Evolutionary conservation across 2,113 vertebrate genomes (phyloP).

Genomic region (Macrotis lagotis): DNA sequence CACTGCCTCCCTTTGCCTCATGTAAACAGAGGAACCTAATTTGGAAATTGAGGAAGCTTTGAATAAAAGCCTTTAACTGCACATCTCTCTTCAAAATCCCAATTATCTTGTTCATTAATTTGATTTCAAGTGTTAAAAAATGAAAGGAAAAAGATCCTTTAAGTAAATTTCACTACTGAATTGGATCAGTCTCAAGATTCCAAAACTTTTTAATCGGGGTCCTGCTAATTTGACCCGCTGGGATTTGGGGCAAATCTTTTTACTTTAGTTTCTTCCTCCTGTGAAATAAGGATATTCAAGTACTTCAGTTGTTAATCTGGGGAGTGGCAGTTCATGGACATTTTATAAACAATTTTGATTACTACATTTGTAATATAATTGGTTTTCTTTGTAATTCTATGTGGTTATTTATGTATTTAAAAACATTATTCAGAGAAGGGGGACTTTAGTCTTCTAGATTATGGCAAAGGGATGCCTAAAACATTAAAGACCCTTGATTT

Average conservation of each 20-base stretch:
- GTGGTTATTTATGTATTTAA: not conserved
- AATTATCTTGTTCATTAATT: not conserved
- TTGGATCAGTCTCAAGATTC: not conserved
- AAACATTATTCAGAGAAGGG: not conserved
- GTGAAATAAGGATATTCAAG: not conserved
- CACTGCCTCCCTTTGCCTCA: not conserved
- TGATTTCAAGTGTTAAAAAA: slow-evolving; percentile 1
- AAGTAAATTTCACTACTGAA: not conserved
- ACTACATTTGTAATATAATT: not conserved
- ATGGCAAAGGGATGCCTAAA: not conserved
- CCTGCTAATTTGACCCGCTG: not conserved
- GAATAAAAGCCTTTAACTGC: not conserved
- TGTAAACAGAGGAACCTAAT: slow-evolving; percentile 6
- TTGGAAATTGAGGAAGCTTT: slow-evolving; percentile 5
- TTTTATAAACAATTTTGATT: no score
- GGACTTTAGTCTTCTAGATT: not conserved
- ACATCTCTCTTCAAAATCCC: slow-evolving; percentile 23
- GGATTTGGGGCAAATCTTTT: not conserved
- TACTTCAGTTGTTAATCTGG: not conserved
- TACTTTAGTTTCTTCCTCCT: not conserved
- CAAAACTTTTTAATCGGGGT: not conserved
- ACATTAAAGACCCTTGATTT: not conserved
- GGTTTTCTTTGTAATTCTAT: not conserved
- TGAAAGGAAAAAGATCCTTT: not conserved
- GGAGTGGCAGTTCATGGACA: no score